These are phyloP conservation scores for Macquaria ambigua DNA, from an alignment of 2,113 vertebrate species.

Conservation along the genomic window DNA sequence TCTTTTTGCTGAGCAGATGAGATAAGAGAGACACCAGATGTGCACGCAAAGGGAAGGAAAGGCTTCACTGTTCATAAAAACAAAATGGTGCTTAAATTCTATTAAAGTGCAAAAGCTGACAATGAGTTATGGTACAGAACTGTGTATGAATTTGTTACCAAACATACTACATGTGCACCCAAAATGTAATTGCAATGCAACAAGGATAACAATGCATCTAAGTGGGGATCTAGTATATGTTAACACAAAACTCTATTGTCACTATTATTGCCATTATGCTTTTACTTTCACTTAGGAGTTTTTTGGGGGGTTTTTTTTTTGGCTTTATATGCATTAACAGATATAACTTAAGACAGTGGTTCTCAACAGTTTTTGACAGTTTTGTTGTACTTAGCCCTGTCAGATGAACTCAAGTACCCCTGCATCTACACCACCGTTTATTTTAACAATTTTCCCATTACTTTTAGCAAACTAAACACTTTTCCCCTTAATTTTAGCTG, in stretches of 20 bases:
- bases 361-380: too few relatives aligned
- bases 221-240: background rate
- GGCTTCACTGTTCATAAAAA: background rate
- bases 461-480: background rate
- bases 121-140: background rate
- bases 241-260: background rate
- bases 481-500: background rate
- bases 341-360: too few relatives aligned
- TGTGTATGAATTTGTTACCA: background rate
- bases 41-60: slow-evolving; percentile 12
- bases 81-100: slow-evolving; percentile 1
- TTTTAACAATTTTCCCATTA: background rate
- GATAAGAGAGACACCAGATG: slow-evolving; percentile 21
- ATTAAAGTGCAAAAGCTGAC: background rate
- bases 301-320: background rate
- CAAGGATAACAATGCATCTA: background rate
- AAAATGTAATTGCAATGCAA: background rate
- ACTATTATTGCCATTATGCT: background rate
- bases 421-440: background rate
- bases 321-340: background rate
- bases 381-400: background rate
- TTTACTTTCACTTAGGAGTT: background rate
- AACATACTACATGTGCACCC: background rate
- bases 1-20: slow-evolving; percentile 33
- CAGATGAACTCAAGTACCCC: background rate